Evolutionary conservation across 2,113 vertebrate genomes (phyloP), one percentile per base, ranked within the genome.

Genomic region (Catagonus wagneri): DNA sequence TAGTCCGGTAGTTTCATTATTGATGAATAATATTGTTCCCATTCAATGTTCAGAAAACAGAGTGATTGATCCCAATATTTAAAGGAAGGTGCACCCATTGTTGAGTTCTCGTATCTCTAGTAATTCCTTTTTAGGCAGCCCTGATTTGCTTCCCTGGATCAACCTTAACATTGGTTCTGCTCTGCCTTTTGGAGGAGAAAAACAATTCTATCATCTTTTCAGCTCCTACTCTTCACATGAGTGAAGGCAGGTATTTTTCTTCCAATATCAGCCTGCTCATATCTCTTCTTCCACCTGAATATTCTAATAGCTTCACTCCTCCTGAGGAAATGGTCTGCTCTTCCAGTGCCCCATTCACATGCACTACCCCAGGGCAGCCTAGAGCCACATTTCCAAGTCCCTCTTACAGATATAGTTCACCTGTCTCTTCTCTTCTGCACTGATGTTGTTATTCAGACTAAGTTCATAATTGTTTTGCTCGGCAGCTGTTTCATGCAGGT

Each of bases 371-470:
- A 25, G 0, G 34, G 8, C 1, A 63, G 34, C 32, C 27, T 1
- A 50, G 10, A 44, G 56, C n/a, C 15, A 23, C 17, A 19, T 8
- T 1, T 0, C 75, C 44, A 44, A 78, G 19, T n/a, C 36, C 68
- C 27, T 60, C 54, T 83, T 66, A 17, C 13, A 22, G 65, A 84
- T 60, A 71, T 23, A 50, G 9, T 60, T 89, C 44, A 44, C 34
- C 72, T 27, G 6, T 10, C n/a, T 89, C n/a, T 78, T 83, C 61
- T 76, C 44, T 75, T 87, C 52, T 93, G 61, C 71, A 54, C 16
- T 92, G 89, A 76, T 72, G 76, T 60, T 96, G n/a, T 71, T 87
- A 90, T n/a, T 85, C 89, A 89, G 44, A 52, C 34, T 72, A 80
- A n/a, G 27, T 56, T 90, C 34, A 34, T 58, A 78, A 60, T 34